Percentiles rank a stretch among this genome's conserved stretches.
phyloP scores from a whole-genome alignment of 2,797 vertebrate genomes.

The Diplodus puntazzo region DNA sequence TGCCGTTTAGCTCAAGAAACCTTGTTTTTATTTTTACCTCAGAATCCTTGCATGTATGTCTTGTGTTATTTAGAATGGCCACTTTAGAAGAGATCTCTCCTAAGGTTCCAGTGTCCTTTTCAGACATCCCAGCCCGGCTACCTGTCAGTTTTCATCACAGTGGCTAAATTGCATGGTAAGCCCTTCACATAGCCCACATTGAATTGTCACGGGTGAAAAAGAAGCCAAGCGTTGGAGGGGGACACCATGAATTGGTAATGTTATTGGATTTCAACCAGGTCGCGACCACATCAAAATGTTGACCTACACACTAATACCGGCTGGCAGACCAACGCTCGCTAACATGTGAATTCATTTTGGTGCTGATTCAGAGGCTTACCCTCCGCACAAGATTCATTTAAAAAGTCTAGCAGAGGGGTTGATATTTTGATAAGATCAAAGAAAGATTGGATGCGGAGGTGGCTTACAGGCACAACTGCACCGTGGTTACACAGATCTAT shows the following conservation, averaged over 20 bases:
- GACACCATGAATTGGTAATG: slow-evolving; percentile 81
- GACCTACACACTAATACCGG: slow-evolving; percentile 79
- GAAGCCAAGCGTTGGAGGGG: slow-evolving; percentile 65
- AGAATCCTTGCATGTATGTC: slow-evolving; percentile 18
- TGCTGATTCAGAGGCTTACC: slow-evolving; percentile 62
- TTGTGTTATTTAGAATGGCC: slow-evolving; percentile 27
- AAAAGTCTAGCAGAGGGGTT: slow-evolving; percentile 42
- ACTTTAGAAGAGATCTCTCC: slow-evolving; percentile 31
- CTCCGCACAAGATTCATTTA: slow-evolving; percentile 53
- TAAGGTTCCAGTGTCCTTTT: slow-evolving; percentile 45
- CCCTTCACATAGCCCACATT: slow-evolving; percentile 66
- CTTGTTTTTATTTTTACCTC: slow-evolving; percentile 8
- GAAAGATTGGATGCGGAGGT: slow-evolving; percentile 48
- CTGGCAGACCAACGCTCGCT: slow-evolving; percentile 50
- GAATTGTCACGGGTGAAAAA: slow-evolving; percentile 75
- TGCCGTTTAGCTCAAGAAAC: slow-evolving; percentile 13
- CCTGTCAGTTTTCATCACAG: slow-evolving; percentile 78
- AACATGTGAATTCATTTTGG: slow-evolving; percentile 72
- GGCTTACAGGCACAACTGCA: slow-evolving; percentile 16
- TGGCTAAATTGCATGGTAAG: slow-evolving; percentile 75
- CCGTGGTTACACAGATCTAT: slow-evolving; percentile 10
- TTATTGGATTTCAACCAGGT: slow-evolving; percentile 83
- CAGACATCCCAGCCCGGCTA: slow-evolving; percentile 32
- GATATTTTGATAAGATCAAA: slow-evolving; percentile 67
- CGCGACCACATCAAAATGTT: slow-evolving; percentile 81